These are phyloP conservation scores for Penaeus japonicus DNA, from an alignment of 1,140 invertebrate species.

Conservation along the genomic window DNA sequence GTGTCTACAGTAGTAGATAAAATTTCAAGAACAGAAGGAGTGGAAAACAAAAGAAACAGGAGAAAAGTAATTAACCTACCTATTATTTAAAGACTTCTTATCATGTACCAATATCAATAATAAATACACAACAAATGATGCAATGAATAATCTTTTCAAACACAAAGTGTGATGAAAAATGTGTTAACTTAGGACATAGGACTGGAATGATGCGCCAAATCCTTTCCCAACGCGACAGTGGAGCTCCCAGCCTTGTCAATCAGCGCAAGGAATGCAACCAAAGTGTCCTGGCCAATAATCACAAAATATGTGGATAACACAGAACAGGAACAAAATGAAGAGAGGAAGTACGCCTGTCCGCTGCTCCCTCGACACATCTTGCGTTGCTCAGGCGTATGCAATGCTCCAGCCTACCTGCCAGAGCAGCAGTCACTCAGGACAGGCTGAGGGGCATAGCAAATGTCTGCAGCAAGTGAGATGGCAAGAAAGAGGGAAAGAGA, in stretches of 20 bases:
- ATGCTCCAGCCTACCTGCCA: no score
- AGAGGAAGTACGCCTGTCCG: no score
- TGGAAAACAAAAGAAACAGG: slow-evolving; percentile 19
- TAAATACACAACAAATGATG: slow-evolving; percentile 52
- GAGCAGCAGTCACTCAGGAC: no score
- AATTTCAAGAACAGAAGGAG: slow-evolving; percentile 27
- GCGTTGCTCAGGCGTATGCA: no score
- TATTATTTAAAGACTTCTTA: slow-evolving; percentile 47
- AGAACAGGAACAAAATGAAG: no score
- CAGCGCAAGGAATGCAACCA: neutral
- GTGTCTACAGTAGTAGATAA: no score
- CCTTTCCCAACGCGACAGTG: slow-evolving; percentile 32
- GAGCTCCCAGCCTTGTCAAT: slow-evolving; percentile 16
- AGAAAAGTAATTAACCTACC: slow-evolving; percentile 40
- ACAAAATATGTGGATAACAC: neutral
- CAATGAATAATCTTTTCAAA: slow-evolving; percentile 34
- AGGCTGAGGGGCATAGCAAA: no score
- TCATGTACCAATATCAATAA: slow-evolving; percentile 46
- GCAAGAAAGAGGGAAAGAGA: no score
- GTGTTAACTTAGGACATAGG: neutral
- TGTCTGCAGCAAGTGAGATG: no score
- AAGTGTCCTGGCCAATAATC: neutral
- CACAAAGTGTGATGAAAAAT: slow-evolving; percentile 31
- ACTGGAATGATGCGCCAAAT: slow-evolving; percentile 42
- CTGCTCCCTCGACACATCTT: no score